Base-by-base conservation (phyloP, 2,888 invertebrate species). In the Agrilus cyanescens region DNA sequence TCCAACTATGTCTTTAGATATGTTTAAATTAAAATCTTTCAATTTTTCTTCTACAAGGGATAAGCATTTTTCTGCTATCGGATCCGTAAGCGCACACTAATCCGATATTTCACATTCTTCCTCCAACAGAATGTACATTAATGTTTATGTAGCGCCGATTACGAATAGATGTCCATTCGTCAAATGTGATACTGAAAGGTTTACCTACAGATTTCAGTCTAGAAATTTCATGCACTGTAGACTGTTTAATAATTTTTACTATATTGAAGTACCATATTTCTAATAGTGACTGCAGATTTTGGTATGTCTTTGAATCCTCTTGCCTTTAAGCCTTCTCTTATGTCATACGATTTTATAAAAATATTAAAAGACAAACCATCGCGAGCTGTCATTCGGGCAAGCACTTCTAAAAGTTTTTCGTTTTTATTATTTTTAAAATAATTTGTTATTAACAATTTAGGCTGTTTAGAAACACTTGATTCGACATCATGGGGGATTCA, bases 151-250 rank as follows among this genome's bases (percentile, higher is more conserved):
- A 41, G 14, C 45, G 41, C 37, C 45, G 45, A 41, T 45, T 45
- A 41, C 41, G 41, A 38, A 45, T 41, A 38, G 41, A 45, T 43
- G 34, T 43, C 43, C 38, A 43, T 34, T 45, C 41, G 38, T 45
- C 45, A 41, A 45, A 45, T 34, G 45, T 45, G 31, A 45, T 37
- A 45, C 41, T 45, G 38, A 41, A 45, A 33, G 38, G 38, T 38
- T 45, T 45, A 40, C 41, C 45, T 41, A 41, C 34, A 38, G 35
- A 41, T 45, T 45, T 45, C 38, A 41, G 35, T 41, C 34, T 45
- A 38, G 41, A 30, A 33, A 45, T 41, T 45, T 45, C 41, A 38
- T 45, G 18, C 20, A 41, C 34, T 33, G 30, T 33, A 43, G 32
- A 30, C 32, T 38, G 10, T 38, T 38, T 38, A 31, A 38, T 43